phyloP scores from a whole-genome alignment of 2,113 vertebrate genomes.

The Cnemophilus loriae region DNA sequence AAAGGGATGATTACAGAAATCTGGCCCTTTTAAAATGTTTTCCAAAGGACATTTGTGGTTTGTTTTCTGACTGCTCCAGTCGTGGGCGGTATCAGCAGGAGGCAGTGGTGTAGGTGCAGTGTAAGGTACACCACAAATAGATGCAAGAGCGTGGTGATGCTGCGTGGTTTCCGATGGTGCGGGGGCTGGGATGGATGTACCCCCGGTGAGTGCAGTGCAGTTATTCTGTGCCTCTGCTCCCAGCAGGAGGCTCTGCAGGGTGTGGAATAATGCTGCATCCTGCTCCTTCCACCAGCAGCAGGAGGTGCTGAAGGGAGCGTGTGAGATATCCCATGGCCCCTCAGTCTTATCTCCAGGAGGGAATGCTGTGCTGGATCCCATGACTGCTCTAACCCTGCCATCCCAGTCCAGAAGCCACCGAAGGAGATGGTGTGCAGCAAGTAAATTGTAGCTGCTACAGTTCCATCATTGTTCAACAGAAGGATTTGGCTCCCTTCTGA shows the following conservation, averaged over 20 bases:
- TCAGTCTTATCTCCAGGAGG: not conserved
- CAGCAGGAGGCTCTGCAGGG: conserved; percentile 44
- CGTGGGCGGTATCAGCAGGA: not conserved
- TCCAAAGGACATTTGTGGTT: not conserved
- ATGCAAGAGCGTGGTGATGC: not conserved
- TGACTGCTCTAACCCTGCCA: not conserved
- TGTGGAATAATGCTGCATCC: not conserved
- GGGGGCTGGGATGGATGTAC: not conserved
- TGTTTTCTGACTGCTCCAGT: not conserved
- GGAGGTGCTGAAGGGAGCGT: conserved; percentile 12
- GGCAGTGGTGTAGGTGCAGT: not conserved
- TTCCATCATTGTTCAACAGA: not conserved
- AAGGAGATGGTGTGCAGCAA: not conserved
- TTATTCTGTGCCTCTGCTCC: not conserved
- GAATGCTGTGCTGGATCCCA: not conserved
- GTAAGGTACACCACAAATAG: not conserved
- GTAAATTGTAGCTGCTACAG: not conserved
- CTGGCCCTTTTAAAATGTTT: not conserved
- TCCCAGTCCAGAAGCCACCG: not conserved
- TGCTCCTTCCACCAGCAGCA: not conserved
- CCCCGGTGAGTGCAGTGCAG: not conserved
- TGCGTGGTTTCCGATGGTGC: rapidly evolving
- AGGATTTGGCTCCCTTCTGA: not conserved
- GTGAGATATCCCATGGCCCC: not conserved
- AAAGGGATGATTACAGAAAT: not conserved